A percentile compares a stretch with the other conserved stretches of the same genome.
phyloP scores from a whole-genome alignment of 2,113 vertebrate species.

The Noctilio leporinus region DNA sequence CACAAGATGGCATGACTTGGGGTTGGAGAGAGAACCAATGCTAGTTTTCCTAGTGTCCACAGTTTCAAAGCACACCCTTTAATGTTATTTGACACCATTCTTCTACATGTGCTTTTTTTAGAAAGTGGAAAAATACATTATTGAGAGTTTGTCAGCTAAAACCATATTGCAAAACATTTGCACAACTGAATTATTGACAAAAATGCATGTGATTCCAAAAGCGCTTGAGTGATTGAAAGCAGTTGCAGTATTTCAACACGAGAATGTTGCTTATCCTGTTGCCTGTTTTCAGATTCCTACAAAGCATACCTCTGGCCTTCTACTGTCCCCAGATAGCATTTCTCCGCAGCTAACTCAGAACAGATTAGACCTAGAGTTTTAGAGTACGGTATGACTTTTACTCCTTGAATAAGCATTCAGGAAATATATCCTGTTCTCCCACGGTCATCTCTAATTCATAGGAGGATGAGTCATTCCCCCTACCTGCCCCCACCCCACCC shows the following conservation, averaged over 20 bases:
- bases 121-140: slow-evolving; percentile 3
- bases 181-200: slow-evolving; percentile 41
- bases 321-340: not conserved
- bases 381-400: not conserved
- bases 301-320: not conserved
- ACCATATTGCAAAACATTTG: slow-evolving; percentile 53
- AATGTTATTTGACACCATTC: slow-evolving; percentile 39
- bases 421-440: not conserved
- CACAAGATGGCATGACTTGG: slow-evolving; percentile 21
- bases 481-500: too few species aligned
- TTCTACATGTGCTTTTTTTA: slow-evolving; percentile 45
- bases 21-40: not conserved
- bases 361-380: not conserved
- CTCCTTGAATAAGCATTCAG: not conserved
- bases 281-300: not conserved
- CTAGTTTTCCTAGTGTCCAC: not conserved
- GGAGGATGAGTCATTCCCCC: not conserved
- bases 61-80: slow-evolving; percentile 34
- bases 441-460: not conserved
- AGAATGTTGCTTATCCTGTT: not conserved
- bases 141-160: slow-evolving; percentile 51
- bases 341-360: not conserved
- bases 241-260: not conserved
- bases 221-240: slow-evolving; percentile 59
- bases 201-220: slow-evolving; percentile 39